Evolutionary conservation across 2,888 invertebrate species (phyloP), one percentile per base, ranked within the genome.

Genomic region (Pocota personata): DNA sequence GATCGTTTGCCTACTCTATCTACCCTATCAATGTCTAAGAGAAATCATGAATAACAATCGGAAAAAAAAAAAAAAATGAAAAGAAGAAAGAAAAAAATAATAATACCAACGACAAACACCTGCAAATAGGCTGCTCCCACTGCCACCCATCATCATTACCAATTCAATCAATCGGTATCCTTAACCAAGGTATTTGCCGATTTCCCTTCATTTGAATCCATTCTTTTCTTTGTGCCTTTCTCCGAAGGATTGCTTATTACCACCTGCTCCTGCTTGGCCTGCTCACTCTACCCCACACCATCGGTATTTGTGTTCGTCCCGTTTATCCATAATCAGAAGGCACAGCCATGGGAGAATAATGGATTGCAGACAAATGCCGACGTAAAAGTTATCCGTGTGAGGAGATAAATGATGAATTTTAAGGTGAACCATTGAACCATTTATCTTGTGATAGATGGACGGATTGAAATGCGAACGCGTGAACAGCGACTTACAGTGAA

Each of bases 351-450:
- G 55, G 82, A 82, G 77, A 77, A 86, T 77, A 86, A 86, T 86
- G 86, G 86, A 86, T 86, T 71, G 75, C 82, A 80, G 80, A 86
- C 86, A 86, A 86, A 86, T 86, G 86, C 82, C 82, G 76, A 86
- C 67, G 71, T 35, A 82, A 76, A 80, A 77, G 60, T 58, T 76
- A 3, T 71, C 64, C 57, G 55, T 24, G 43, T 7, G 1, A 4
- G 14, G 76, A 86, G 86, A 86, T 86, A 86, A 86, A 86, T 86
- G 86, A 86, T 82, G 86, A 86, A 82, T 82, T 86, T 86, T 86
- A 82, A 82, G 86, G 72, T 72, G 86, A 82, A 86, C 86, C 82
- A 66, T 82, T 82, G 86, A 86, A 86, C 86, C 86, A 77, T 86
- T 80, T 82, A 82, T 86, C 82, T 80, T 60, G 52, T 67, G 86